Evolutionary conservation across 2,797 vertebrate species (phyloP).

Genomic region (Crypturellus tataupa): DNA sequence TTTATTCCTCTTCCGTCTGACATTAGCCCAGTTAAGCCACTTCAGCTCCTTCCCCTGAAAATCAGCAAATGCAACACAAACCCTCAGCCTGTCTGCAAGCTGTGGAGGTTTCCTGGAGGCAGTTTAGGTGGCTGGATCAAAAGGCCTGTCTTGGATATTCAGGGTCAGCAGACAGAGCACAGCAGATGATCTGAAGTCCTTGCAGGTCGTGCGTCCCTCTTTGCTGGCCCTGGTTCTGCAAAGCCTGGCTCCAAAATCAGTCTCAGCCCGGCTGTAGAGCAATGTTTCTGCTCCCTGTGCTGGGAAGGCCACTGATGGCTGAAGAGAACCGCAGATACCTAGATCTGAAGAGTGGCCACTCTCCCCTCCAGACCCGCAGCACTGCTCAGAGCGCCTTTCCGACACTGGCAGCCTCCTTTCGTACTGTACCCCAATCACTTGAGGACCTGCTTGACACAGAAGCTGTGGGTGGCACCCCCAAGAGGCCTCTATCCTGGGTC

Average conservation of each 20-base stretch:
- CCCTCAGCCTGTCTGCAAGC: neutral
- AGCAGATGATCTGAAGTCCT: neutral
- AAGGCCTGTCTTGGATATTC: neutral
- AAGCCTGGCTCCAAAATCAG: neutral
- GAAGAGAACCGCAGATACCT: neutral
- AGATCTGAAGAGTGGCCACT: neutral
- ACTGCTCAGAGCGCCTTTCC: neutral
- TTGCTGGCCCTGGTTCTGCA: neutral
- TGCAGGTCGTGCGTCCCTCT: neutral
- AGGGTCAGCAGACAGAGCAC: neutral
- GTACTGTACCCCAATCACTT: neutral
- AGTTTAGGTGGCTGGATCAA: neutral
- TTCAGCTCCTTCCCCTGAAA: neutral
- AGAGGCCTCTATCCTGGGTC: neutral
- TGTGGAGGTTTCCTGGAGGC: neutral
- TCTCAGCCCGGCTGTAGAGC: neutral
- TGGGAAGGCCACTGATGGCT: neutral
- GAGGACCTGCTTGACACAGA: neutral
- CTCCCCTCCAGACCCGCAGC: neutral
- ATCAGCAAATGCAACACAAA: accelerated
- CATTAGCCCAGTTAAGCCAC: neutral
- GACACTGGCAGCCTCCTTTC: neutral
- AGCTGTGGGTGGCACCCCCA: neutral
- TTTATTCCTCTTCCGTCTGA: neutral
- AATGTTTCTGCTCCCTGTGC: neutral